phyloP scores from a whole-genome alignment of 2,113 vertebrate species.

The Verasper variegatus region DNA sequence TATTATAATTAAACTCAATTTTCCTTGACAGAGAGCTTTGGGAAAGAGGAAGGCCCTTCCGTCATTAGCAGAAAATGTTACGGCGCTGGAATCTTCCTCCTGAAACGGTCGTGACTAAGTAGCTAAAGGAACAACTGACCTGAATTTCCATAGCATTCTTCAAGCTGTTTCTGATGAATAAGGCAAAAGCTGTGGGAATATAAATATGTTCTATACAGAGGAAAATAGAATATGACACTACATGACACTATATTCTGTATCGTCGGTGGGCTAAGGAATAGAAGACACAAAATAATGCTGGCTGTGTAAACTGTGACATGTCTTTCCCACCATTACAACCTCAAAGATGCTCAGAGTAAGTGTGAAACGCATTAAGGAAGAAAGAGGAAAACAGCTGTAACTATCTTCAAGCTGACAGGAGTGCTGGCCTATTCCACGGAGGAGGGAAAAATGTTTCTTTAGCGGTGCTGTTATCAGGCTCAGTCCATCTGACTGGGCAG shows the following conservation, averaged over 20 bases:
- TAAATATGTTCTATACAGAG: conserved; percentile 23
- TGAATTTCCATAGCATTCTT: conserved; percentile 16
- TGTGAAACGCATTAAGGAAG: conserved; percentile 60
- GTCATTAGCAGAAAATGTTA: conserved; percentile 71
- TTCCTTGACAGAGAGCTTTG: conserved; percentile 67
- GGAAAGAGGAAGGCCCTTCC: conserved; percentile 54
- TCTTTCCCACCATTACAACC: conserved; percentile 54
- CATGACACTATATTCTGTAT: conserved; percentile 9
- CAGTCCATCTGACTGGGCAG: conserved; percentile 70
- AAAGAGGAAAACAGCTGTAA: conserved; percentile 68
- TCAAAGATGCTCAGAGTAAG: conserved; percentile 45
- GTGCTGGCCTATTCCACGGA: conserved; percentile 53
- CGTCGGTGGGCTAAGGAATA: conserved; percentile 39
- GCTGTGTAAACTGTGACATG: conserved; percentile 59
- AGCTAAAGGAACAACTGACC: conserved; percentile 16
- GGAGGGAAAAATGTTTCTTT: conserved; percentile 42
- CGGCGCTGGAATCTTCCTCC: conserved; percentile 51
- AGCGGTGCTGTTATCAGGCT: conserved; percentile 62
- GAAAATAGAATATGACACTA: conserved; percentile 8
- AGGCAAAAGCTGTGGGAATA: conserved; percentile 24
- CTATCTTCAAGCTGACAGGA: conserved; percentile 67
- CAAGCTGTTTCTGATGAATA: conserved; percentile 39
- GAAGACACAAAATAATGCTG: conserved; percentile 37
- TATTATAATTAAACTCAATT: conserved; percentile 71
- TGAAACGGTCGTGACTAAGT: conserved; percentile 54